Conservation (phyloP, 2,797 vertebrate genomes). For the Platalea minor region DNA sequence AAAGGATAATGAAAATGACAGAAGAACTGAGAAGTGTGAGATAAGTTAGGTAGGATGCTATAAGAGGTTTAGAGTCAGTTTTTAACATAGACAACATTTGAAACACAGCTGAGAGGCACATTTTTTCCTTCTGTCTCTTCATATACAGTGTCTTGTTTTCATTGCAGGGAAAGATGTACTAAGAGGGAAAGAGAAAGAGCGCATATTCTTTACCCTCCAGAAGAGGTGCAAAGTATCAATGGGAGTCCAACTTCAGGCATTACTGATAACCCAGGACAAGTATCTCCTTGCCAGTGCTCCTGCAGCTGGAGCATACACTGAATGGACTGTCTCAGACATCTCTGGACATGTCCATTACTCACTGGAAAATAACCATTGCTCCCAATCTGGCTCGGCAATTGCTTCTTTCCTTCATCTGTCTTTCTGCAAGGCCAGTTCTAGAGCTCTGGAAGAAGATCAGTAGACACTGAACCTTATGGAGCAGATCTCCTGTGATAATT, state of each 20-base stretch:
- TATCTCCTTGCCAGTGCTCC: neutral
- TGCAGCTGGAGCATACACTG: neutral
- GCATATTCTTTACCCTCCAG: neutral
- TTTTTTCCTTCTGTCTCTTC: neutral
- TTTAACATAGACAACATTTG: neutral
- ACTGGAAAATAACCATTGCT: neutral
- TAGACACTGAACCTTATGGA: neutral
- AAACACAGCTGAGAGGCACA: neutral
- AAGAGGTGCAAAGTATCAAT: neutral
- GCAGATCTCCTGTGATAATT: neutral
- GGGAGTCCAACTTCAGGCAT: neutral
- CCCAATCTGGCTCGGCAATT: neutral
- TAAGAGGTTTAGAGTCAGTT: neutral
- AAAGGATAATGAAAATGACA: neutral
- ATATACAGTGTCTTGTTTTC: neutral
- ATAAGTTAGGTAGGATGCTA: neutral
- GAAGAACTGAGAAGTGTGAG: neutral
- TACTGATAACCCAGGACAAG: neutral
- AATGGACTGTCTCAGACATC: no score
- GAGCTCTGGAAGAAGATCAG: neutral
- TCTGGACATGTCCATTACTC: neutral
- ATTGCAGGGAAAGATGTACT: neutral
- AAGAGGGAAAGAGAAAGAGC: neutral
- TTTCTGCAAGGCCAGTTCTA: neutral
- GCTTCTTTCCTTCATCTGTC: neutral